These are phyloP conservation scores for Serilophus lunatus DNA, from an alignment of 2,113 vertebrate species.

Conservation along the genomic window DNA sequence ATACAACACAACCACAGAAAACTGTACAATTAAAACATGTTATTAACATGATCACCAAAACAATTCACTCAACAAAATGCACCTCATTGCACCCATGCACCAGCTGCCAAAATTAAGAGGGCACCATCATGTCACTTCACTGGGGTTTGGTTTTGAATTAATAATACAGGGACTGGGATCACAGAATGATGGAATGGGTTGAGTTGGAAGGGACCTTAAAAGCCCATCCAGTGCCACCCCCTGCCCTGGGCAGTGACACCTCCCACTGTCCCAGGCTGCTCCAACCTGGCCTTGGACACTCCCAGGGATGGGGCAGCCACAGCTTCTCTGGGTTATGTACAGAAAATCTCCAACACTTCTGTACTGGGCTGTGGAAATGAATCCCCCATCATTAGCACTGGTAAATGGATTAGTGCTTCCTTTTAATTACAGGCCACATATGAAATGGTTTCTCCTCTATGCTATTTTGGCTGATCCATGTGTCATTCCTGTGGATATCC, in stretches of 20 bases:
- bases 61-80: neutral
- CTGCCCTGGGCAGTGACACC: neutral
- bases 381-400: neutral
- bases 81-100: neutral
- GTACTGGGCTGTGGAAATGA: neutral
- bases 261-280: accelerated
- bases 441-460: neutral
- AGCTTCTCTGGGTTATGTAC: accelerated
- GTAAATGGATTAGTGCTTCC: neutral
- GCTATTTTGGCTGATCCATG: neutral
- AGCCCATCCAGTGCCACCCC: accelerated
- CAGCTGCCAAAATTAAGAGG: neutral
- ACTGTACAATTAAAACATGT: neutral
- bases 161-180: no score
- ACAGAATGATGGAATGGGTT: neutral
- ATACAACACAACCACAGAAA: neutral
- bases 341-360: neutral
- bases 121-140: neutral
- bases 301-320: neutral
- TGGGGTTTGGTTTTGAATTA: neutral
- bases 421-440: neutral
- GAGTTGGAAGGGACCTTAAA: neutral
- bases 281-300: neutral
- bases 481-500: neutral
- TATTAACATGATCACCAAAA: neutral